Evolutionary conservation across 2,888 invertebrate species (phyloP).

Genomic region (Phlogophora meticulosa): DNA sequence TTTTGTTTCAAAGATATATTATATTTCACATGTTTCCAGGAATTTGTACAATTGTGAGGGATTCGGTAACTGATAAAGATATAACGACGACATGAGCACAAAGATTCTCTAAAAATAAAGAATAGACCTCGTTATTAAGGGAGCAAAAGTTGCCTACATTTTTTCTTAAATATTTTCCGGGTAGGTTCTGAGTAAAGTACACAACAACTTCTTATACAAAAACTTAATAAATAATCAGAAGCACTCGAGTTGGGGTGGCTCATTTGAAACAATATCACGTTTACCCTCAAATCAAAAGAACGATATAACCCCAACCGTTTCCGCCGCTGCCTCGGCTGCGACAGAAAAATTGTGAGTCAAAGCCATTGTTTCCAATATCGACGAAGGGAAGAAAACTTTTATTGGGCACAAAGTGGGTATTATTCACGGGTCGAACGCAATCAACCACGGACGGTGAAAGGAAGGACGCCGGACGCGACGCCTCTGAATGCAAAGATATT

Average conservation of each 20-base stretch:
- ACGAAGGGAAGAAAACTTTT: slow-evolving; percentile 86
- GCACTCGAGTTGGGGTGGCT: slow-evolving; percentile 68
- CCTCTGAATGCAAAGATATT: slow-evolving; percentile 90
- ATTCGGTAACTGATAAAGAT: slow-evolving; percentile 11
- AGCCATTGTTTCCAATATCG: slow-evolving; percentile 90
- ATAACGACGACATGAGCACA: slow-evolving; percentile 5
- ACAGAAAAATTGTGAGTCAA: slow-evolving; percentile 87
- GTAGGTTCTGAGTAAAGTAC: background rate
- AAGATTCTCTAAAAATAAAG: background rate
- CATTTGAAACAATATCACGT: slow-evolving; percentile 86
- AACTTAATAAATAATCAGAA: slow-evolving; percentile 70
- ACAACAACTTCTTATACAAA: slow-evolving; percentile 48
- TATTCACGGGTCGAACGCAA: slow-evolving; percentile 87
- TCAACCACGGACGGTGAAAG: slow-evolving; percentile 80
- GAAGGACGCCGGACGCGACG: slow-evolving; percentile 84
- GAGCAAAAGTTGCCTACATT: background rate
- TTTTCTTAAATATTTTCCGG: slow-evolving; percentile 4
- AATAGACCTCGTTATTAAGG: background rate
- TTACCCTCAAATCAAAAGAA: slow-evolving; percentile 87
- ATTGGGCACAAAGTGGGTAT: slow-evolving; percentile 90
- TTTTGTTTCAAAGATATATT: slow-evolving; percentile 24
- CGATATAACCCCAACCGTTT: slow-evolving; percentile 84
- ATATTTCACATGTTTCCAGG: background rate
- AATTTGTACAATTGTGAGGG: background rate
- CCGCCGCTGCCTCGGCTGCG: slow-evolving; percentile 73